phyloP scores from a whole-genome alignment of 92 coral and sea anemone genomes.

The Porites evermanni region DNA sequence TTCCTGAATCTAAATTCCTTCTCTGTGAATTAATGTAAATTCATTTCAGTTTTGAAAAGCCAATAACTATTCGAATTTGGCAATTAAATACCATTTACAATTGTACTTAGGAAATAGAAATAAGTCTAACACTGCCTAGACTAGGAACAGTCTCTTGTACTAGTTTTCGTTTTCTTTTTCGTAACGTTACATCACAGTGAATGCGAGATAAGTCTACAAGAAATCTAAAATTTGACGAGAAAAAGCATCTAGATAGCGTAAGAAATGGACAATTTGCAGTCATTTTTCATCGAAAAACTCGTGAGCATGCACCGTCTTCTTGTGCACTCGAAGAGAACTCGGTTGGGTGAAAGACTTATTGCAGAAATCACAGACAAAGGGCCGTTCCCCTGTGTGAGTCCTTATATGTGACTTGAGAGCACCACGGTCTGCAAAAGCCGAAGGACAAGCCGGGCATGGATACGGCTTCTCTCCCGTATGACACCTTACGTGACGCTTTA shows the following conservation, averaged over 20 bases:
- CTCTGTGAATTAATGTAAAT: too few species aligned
- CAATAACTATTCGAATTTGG: too few species aligned
- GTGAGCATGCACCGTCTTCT: slow-evolving; percentile 69
- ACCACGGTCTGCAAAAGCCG: slow-evolving; percentile 80
- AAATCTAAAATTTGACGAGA: neutral
- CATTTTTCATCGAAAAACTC: slow-evolving; percentile 37
- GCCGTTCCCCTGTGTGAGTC: slow-evolving; percentile 77
- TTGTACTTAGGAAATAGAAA: neutral
- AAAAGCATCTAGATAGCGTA: neutral
- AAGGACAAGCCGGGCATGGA: slow-evolving; percentile 70
- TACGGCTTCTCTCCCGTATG: slow-evolving; percentile 78
- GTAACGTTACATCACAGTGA: neutral
- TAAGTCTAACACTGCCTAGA: neutral
- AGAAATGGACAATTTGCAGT: neutral
- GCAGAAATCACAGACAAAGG: slow-evolving; percentile 68
- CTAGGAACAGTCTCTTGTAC: neutral
- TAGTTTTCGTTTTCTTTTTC: neutral
- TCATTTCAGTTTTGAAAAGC: too few species aligned
- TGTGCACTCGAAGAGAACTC: slow-evolving; percentile 71
- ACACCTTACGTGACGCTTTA: slow-evolving; percentile 78
- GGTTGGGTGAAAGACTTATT: slow-evolving; percentile 72
- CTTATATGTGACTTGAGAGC: slow-evolving; percentile 72
- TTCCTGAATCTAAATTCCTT: too few species aligned
- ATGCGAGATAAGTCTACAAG: neutral
- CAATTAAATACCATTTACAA: too few species aligned